Conservation (phyloP, 2,888 invertebrate species). For the Epinotia nisella region DNA sequence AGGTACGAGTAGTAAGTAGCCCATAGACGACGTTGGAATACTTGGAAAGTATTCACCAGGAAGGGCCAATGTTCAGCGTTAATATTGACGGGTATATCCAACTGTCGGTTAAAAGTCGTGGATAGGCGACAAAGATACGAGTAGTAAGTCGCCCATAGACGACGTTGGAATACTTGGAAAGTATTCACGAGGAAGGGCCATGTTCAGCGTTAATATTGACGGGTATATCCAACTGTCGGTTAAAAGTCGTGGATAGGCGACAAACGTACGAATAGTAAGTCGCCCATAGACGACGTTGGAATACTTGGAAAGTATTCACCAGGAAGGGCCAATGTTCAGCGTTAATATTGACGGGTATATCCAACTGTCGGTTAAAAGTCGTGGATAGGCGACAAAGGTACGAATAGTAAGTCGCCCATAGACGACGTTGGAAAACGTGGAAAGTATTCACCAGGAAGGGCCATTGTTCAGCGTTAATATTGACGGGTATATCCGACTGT, state of each 20-base stretch:
- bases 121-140: not conserved
- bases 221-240: not conserved
- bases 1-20: not conserved
- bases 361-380: no score
- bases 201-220: slow-evolving; percentile 4
- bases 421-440: no score
- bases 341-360: no score
- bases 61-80: slow-evolving; percentile 8
- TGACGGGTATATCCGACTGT: not conserved
- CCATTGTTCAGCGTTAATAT: no score
- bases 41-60: not conserved
- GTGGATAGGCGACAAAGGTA: no score
- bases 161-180: not conserved
- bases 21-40: no score
- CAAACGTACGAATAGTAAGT: not conserved
- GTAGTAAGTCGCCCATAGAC: not conserved
- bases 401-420: no score
- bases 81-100: not conserved
- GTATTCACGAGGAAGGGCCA: slow-evolving; percentile 5
- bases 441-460: no score
- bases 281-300: not conserved
- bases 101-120: not conserved
- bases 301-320: not conserved
- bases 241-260: not conserved
- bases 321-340: no score